phyloP scores from a whole-genome alignment of 2,888 invertebrate genomes.

The Amphimallon solstitiale region DNA sequence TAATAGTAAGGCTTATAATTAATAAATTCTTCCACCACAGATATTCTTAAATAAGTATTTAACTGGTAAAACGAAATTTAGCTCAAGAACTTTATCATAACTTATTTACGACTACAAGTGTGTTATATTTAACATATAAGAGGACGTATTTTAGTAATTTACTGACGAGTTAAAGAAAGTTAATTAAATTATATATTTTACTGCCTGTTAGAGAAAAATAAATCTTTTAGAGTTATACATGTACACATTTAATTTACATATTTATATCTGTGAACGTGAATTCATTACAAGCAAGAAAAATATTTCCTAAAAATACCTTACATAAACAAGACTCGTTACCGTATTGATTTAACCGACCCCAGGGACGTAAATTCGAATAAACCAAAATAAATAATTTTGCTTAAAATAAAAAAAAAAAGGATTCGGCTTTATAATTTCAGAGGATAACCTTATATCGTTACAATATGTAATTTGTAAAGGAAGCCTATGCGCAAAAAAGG shows the following conservation, averaged over 20 bases:
- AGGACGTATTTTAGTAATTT: neutral
- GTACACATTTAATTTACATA: neutral
- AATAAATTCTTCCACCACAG: no score
- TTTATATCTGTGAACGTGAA: no score
- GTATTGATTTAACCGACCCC: neutral
- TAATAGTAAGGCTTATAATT: no score
- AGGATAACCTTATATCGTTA: conserved; percentile 5
- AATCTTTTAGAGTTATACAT: conserved; percentile 3
- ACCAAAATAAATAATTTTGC: conserved; percentile 14
- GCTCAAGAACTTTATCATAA: no score
- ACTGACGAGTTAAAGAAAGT: neutral
- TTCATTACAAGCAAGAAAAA: neutral
- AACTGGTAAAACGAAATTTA: no score
- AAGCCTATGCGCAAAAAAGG: conserved; percentile 11
- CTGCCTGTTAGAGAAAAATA: conserved; percentile 5
- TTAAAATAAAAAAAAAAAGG: neutral
- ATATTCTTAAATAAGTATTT: no score
- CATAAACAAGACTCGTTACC: neutral
- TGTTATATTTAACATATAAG: no score
- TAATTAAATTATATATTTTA: conserved; percentile 17
- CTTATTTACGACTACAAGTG: no score
- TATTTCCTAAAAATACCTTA: conserved; percentile 9
- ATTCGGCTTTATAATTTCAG: conserved; percentile 16
- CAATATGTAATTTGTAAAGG: conserved; percentile 11
- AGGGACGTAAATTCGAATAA: neutral